Base-by-base conservation (phyloP, 2,797 vertebrate species). In the Lutjanus argentimaculatus region DNA sequence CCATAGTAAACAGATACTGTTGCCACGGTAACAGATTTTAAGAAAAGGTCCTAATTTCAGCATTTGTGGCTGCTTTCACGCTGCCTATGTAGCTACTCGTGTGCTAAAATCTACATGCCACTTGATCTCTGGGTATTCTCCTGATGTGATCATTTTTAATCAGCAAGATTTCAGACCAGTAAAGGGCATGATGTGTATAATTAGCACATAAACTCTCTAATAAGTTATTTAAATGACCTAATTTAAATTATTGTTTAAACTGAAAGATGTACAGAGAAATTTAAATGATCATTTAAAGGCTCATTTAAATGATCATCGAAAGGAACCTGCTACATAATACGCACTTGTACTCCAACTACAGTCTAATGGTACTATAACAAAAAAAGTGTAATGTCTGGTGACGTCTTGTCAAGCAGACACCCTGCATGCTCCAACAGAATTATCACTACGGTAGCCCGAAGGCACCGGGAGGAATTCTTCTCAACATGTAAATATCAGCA, bases 1-100 rank as follows among this genome's bases (percentile, higher is more conserved):
- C 68, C 65, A 52, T 22, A 7, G 67, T 79, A 87, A 84, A 93
- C 63, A 80, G 46, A 72, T 53, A 75, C 8, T 51, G 80, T 85
- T 79, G 40, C 80, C 72, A 2, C 51, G 25, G 61, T 66, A 82
- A 82, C 53, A 1, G 8, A 36, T 57, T 19, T n/a, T 45, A 15
- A 19, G 25, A 59, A 65, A 68, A 78, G 15, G 19, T 63, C 14
- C 45, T 51, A 1, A 8, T 58, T 43, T 61, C 9, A 46, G 5
- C 8, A 25, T 22, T 49, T 72, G 5, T 70, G 13, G 36, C 11
- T 14, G 25, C 59, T 13, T 58, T 65, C 15, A 51, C n/a, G 30
- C 15, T 30, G 30, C 15, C 52, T 40, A 22, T 8, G 46, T 21
- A 17, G 49, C 21, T 56, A 36, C 8, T 13, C 30, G 6, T 40